Evolutionary conservation across 2,888 invertebrate genomes (phyloP).

Genomic region (Caenorhabditis zanzibari): DNA sequence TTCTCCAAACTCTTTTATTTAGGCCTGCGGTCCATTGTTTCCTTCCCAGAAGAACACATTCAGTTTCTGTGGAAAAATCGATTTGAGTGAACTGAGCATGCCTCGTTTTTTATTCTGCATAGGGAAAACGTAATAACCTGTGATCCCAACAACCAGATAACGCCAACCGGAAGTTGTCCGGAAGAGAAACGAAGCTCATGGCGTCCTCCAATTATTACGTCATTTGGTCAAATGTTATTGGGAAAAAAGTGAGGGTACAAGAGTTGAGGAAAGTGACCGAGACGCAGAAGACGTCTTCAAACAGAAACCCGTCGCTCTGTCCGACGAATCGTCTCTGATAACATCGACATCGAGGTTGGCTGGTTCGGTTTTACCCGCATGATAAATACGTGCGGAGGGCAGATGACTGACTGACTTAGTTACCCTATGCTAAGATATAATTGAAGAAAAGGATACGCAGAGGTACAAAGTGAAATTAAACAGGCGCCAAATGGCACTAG

Average conservation of each 20-base stretch:
- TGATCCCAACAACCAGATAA: constrained; percentile 23
- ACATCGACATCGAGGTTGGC: constrained; percentile 41
- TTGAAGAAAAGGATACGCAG: constrained; percentile 16
- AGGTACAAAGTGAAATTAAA: constrained; percentile 50
- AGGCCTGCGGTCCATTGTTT: too few relatives aligned
- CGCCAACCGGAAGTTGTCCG: constrained; percentile 44
- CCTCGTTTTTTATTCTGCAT: not conserved
- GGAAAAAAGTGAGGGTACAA: not conserved
- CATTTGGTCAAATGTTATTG: constrained; percentile 36
- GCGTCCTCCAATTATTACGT: constrained; percentile 47
- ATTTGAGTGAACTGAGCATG: not conserved
- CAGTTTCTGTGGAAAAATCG: too few relatives aligned
- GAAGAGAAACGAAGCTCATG: constrained; percentile 46
- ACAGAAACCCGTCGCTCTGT: constrained; percentile 37
- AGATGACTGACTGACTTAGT: constrained; percentile 56
- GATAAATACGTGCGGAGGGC: constrained; percentile 58
- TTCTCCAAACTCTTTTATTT: too few relatives aligned
- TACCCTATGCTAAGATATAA: constrained; percentile 16
- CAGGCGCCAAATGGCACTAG: constrained; percentile 51
- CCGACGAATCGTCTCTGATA: constrained; percentile 55
- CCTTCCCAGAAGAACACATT: not conserved
- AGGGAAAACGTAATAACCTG: constrained; percentile 15
- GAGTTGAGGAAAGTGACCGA: constrained; percentile 15
- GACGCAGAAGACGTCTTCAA: constrained; percentile 50
- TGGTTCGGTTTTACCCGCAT: constrained; percentile 57